phyloP scores from a whole-genome alignment of 2,797 vertebrate genomes.

The Sebastes oblongus region DNA sequence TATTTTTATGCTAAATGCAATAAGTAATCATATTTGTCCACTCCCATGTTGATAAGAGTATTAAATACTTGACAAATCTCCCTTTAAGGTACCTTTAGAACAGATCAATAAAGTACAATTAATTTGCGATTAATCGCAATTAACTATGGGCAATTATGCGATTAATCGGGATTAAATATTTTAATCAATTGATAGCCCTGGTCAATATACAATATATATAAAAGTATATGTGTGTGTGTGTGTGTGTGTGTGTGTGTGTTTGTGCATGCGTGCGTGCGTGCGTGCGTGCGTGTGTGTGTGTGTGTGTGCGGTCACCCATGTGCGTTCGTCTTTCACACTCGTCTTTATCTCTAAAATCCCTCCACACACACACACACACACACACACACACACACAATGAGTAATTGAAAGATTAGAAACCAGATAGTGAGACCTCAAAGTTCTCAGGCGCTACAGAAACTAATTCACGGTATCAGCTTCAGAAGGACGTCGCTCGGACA shows the following conservation, averaged over 20 bases:
- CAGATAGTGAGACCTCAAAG: constrained; percentile 42
- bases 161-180: no score
- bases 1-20: no score
- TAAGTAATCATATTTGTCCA: no score
- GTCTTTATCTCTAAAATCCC: constrained; percentile 39
- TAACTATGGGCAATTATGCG: no score
- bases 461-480: constrained; percentile 40
- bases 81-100: no score
- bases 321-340: not conserved
- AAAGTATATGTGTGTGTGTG: not conserved
- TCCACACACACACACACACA: not conserved
- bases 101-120: no score
- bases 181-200: no score
- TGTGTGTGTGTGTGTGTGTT: not conserved
- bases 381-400: not conserved
- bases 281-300: not conserved
- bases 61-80: no score
- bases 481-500: constrained; percentile 43
- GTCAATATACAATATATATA: not conserved
- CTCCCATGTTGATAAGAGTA: no score
- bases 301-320: not conserved
- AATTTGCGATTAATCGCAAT: no score
- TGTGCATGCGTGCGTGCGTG: not conserved
- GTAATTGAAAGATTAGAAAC: constrained; percentile 67
- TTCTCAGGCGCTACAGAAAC: constrained; percentile 32